Base-by-base conservation (phyloP, 1,140 invertebrate genomes). In the Nixonia krombeini region DNA sequence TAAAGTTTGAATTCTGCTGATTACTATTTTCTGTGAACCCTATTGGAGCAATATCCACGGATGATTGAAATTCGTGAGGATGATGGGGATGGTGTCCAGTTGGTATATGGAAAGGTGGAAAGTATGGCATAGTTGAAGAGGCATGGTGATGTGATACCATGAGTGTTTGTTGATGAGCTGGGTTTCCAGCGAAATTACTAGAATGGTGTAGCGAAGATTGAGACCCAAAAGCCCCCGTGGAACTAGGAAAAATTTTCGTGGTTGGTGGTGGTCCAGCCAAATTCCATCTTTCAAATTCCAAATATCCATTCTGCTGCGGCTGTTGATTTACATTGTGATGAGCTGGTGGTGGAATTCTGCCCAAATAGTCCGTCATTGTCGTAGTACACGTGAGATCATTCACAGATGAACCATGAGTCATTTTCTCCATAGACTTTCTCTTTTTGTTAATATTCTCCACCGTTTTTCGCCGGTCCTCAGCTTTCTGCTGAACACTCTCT, bases 241-340 rank as follows among this genome's bases (percentile, higher is more conserved):
- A 23, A 12, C 84, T 84, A 5, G 88, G 78, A 75, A 91, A 91
- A 73, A 91, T 89, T 85, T 92, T 92, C 0, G 81, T 51, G 18
- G 87, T 84, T n/a, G 89, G 86, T 4, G 89, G 87, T 25, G 89
- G 86, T 5, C 42, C 26, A 0, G 70, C 15, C 40, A 91, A 78
- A 76, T 91, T 92, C 91, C 91, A 92, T 51, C 90, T 84, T 56
- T 92, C 91, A 75, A 91, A 91, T 74, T 92, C 91, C 64, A 90
- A 91, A 72, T 90, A 91, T 40, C 90, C 90, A 73, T 91, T 91
- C 70, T 90, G 88, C 53, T 85, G 84, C 58, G 88, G 88, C 64
- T 89, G 87, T 38, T 87, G 89, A 74, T 87, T 89, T 38, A 82
- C 85, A 26, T 89, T 90, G 25, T 90, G 89, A 79, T 91, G 90